Percentiles rank a stretch among this genome's conserved stretches.
phyloP scores from a whole-genome alignment of 2,888 invertebrate species.

The Callyntrura sp. region DNA sequence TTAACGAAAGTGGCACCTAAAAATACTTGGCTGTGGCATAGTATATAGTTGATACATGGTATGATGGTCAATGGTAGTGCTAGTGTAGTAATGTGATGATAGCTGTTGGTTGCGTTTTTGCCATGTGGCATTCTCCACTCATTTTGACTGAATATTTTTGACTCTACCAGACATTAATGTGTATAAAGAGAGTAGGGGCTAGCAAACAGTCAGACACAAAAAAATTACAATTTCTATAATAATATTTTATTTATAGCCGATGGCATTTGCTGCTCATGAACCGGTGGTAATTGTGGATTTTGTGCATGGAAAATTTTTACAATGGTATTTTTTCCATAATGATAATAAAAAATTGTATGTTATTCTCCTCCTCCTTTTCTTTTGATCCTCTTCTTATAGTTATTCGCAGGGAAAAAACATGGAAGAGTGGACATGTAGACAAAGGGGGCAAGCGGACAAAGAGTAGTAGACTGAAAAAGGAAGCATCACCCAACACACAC shows the following conservation, averaged over 20 bases:
- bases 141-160: background rate
- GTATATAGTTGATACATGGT: too few relatives aligned
- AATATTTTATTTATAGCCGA: constrained; percentile 55
- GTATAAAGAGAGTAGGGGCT: background rate
- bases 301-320: constrained; percentile 64
- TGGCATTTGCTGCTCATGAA: constrained; percentile 61
- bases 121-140: background rate
- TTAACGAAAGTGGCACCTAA: constrained; percentile 43
- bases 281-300: constrained; percentile 51
- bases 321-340: constrained; percentile 61
- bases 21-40: background rate
- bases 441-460: background rate
- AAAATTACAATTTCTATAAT: constrained; percentile 1
- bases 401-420: background rate
- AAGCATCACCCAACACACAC: constrained; percentile 10
- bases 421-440: background rate
- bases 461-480: constrained; percentile 40
- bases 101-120: background rate
- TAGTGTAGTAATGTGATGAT: constrained; percentile 5
- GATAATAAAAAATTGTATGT: constrained; percentile 31
- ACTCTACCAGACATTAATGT: background rate
- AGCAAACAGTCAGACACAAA: background rate
- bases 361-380: constrained; percentile 4
- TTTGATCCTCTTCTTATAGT: background rate
- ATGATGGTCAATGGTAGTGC: background rate